phyloP scores from a whole-genome alignment of 2,888 invertebrate genomes.

The Platycnemis pennipes region DNA sequence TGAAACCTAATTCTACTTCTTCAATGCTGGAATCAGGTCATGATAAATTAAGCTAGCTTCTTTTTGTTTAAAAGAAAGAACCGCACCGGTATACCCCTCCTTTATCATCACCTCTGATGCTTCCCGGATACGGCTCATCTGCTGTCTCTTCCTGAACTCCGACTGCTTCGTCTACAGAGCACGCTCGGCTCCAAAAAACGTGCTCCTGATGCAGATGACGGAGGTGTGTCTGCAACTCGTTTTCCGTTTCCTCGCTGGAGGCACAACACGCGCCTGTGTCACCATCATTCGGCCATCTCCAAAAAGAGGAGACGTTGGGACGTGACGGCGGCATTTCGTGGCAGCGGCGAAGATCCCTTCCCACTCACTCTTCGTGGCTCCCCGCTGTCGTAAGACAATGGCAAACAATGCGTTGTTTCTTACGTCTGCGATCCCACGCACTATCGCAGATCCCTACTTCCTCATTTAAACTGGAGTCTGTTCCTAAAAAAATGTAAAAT shows the following conservation, averaged over 20 bases:
- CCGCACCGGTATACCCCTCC: not conserved
- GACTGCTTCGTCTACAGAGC: not conserved
- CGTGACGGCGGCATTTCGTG: conserved; percentile 11
- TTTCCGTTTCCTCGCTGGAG: not conserved
- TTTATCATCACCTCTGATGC: not conserved
- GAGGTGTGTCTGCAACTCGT: not conserved
- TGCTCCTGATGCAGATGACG: conserved; percentile 10
- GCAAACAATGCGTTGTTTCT: not conserved
- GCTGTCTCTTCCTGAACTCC: not conserved
- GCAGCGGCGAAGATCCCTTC: not conserved
- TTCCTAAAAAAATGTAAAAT: no score
- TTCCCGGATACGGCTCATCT: not conserved
- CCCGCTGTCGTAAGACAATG: not conserved
- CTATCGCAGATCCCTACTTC: no score
- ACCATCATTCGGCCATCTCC: not conserved
- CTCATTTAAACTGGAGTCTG: no score
- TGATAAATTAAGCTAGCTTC: no score
- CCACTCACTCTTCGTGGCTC: not conserved
- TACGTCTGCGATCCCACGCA: no score
- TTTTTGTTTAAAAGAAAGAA: no score
- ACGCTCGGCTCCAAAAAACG: not conserved
- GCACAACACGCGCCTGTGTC: not conserved
- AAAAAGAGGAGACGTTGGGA: not conserved
- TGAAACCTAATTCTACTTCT: no score
- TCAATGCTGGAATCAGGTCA: no score